Conservation (phyloP, 2,113 vertebrate genomes). For the Sinocyclocheilus anophthalmus region DNA sequence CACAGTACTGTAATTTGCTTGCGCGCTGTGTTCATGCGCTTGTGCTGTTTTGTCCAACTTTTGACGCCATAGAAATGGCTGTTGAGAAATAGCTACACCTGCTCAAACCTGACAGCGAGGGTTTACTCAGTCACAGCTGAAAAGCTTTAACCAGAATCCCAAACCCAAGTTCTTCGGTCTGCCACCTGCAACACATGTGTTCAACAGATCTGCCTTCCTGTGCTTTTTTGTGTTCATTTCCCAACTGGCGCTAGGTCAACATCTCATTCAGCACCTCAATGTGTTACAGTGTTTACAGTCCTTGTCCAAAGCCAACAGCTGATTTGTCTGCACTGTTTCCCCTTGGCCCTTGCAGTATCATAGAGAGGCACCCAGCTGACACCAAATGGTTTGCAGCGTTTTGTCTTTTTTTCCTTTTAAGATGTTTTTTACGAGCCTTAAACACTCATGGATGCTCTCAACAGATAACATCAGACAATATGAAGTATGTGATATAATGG, state of each 20-base stretch:
- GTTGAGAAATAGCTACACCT: conserved; percentile 49
- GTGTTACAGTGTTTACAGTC: conserved; percentile 60
- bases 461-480: conserved; percentile 65
- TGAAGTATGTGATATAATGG: conserved; percentile 63
- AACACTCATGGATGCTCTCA: conserved; percentile 27
- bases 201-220: conserved; percentile 32
- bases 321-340: conserved; percentile 50
- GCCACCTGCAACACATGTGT: conserved; percentile 44
- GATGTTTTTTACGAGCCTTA: conserved; percentile 44
- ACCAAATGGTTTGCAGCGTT: conserved; percentile 19
- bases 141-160: conserved; percentile 43
- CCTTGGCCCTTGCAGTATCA: conserved; percentile 49
- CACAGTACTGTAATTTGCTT: too few species aligned
- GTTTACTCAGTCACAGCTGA: conserved; percentile 56
- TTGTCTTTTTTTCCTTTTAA: conserved; percentile 47
- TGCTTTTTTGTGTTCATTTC: conserved; percentile 60
- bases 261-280: conserved; percentile 64
- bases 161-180: conserved; percentile 39
- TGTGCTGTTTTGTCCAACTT: too few species aligned
- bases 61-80: conserved; percentile 23
- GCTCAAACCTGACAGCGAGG: conserved; percentile 34
- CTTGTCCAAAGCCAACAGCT: conserved; percentile 60
- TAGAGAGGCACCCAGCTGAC: neutral
- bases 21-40: too few species aligned
- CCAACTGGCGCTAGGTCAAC: conserved; percentile 59